phyloP scores from a whole-genome alignment of 2,888 invertebrate species.

The Ophion ventricosus region DNA sequence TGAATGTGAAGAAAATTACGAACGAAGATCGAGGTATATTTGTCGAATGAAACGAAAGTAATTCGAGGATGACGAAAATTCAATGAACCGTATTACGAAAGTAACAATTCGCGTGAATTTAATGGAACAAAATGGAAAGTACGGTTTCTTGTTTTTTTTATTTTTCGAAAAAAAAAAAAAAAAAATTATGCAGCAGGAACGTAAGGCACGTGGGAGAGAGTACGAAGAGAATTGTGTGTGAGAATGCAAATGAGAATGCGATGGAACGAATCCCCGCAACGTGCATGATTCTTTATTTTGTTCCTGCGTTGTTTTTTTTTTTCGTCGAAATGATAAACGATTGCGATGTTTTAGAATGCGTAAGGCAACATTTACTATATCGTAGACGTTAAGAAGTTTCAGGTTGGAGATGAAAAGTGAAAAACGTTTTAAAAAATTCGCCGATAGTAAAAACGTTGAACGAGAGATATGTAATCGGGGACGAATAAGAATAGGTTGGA shows the following conservation, averaged over 20 bases:
- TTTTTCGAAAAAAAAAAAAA: not conserved
- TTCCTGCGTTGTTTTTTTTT: constrained; percentile 23
- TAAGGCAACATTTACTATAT: constrained; percentile 46
- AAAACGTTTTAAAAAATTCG: constrained; percentile 40
- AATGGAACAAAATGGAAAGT: constrained; percentile 23
- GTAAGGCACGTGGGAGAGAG: constrained; percentile 2
- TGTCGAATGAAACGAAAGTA: constrained; percentile 30
- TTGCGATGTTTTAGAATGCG: constrained; percentile 38
- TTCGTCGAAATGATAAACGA: constrained; percentile 25
- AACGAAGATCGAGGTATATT: constrained; percentile 4
- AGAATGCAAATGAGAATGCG: constrained; percentile 16
- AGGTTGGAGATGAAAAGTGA: not conserved
- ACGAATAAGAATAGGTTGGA: constrained; percentile 77
- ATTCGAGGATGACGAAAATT: constrained; percentile 36
- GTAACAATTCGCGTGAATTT: constrained; percentile 26
- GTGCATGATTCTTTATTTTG: constrained; percentile 19
- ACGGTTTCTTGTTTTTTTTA: constrained; percentile 28
- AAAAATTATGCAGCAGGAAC: not conserved
- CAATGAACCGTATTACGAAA: constrained; percentile 33
- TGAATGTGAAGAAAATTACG: constrained; percentile 17
- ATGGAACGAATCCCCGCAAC: constrained; percentile 15
- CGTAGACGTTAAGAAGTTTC: constrained; percentile 14
- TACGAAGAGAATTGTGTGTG: constrained; percentile 18
- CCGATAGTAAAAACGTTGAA: constrained; percentile 31
- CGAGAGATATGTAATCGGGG: constrained; percentile 34